Evolutionary conservation across 2,113 vertebrate species (phyloP).

Genomic region (Sylvia atricapilla): DNA sequence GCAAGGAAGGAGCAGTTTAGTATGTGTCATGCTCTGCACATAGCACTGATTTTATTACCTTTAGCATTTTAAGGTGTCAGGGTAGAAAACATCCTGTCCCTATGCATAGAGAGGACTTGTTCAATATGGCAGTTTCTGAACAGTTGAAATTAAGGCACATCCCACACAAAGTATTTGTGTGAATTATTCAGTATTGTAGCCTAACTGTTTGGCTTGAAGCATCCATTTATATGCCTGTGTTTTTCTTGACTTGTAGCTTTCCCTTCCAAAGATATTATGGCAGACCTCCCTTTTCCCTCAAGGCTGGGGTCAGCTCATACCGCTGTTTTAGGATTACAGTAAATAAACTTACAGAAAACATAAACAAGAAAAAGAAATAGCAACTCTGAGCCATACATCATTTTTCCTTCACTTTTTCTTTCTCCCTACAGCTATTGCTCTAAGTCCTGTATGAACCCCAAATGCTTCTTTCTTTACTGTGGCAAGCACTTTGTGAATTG

Average conservation of each 20-base stretch:
- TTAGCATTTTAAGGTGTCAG: slow-evolving; percentile 44
- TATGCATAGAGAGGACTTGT: not conserved
- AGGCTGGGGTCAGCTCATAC: not conserved
- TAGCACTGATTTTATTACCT: slow-evolving; percentile 44
- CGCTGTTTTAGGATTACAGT: slow-evolving; percentile 3
- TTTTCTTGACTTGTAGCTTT: not conserved
- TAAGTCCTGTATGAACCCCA: slow-evolving; percentile 20
- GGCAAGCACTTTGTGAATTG: slow-evolving; percentile 20
- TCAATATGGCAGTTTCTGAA: not conserved
- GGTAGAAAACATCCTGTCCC: not conserved
- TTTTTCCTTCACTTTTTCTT: not conserved
- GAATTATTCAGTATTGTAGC: not conserved
- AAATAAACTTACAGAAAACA: slow-evolving; percentile 10
- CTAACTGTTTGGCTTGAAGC: not conserved
- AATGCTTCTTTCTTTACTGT: not conserved
- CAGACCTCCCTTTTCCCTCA: not conserved
- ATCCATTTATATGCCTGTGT: not conserved
- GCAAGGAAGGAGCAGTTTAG: slow-evolving; percentile 12
- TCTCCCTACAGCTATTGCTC: not conserved
- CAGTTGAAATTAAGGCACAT: not conserved
- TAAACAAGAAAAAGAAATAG: not conserved
- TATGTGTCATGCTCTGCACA: slow-evolving; percentile 25
- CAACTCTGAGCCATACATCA: not conserved
- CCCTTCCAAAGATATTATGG: not conserved
- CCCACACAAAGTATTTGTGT: not conserved